phyloP scores from a whole-genome alignment of 2,113 vertebrate genomes.

The Amblyopsis rosae region DNA sequence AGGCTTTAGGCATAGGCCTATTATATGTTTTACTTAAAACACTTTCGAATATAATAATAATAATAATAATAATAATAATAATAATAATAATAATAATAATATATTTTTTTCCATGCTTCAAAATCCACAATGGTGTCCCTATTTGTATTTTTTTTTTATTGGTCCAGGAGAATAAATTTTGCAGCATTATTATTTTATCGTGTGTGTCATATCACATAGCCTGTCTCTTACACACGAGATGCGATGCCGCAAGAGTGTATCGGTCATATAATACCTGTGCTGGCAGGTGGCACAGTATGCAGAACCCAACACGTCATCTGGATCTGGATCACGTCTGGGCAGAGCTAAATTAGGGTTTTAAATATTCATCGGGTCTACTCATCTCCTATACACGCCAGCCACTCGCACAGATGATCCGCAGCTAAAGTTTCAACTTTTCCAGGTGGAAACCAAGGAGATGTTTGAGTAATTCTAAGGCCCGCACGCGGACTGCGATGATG shows the following conservation, averaged over 20 bases:
- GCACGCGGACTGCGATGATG: conserved; percentile 47
- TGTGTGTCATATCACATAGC: conserved; percentile 39
- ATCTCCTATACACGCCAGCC: conserved; percentile 46
- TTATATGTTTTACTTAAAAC: too few relatives aligned
- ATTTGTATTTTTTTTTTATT: not conserved
- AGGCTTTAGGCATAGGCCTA: too few relatives aligned
- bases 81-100: not conserved
- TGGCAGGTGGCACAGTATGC: conserved; percentile 63
- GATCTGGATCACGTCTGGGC: conserved; percentile 45
- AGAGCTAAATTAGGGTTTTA: conserved; percentile 73
- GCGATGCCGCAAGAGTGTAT: conserved; percentile 31
- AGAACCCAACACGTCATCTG: conserved; percentile 55
- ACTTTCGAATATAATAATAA: not conserved
- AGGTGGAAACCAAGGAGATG: conserved; percentile 67
- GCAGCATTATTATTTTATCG: conserved; percentile 56
- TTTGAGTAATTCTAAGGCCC: conserved; percentile 31
- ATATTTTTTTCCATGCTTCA: not conserved
- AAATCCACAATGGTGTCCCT: not conserved
- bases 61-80: not conserved
- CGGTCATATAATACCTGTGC: conserved; percentile 53
- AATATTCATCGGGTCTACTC: conserved; percentile 81
- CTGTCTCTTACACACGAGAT: conserved; percentile 33
- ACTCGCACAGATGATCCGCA: conserved; percentile 58
- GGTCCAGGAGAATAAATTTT: conserved; percentile 4
- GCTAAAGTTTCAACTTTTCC: conserved; percentile 79